Conservation (phyloP, 2,888 invertebrate species). For the Andrena marginata region DNA sequence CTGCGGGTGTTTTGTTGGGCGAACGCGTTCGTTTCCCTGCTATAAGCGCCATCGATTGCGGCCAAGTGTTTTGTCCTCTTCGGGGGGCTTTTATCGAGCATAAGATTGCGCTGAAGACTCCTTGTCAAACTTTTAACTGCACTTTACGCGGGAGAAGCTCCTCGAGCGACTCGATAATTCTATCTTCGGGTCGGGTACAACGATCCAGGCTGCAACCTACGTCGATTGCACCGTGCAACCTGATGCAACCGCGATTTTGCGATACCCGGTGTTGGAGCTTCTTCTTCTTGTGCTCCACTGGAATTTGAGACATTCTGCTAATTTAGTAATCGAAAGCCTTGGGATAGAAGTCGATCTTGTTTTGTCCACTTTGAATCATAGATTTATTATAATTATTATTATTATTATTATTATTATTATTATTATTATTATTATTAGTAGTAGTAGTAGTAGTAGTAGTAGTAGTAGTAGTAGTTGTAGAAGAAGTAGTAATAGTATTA, state of each 20-base stretch:
- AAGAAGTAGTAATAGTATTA: no score
- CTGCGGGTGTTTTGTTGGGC: no score
- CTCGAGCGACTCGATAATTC: conserved; percentile 25
- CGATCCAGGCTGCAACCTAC: not conserved
- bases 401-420: no score
- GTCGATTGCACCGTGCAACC: not conserved
- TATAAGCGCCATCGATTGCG: not conserved
- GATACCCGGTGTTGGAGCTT: not conserved
- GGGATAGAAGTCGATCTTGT: no score
- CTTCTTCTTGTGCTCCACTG: not conserved
- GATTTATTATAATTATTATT: no score
- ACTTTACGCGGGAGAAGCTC: conserved; percentile 11
- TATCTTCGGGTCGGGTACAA: conserved; percentile 15
- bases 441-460: no score
- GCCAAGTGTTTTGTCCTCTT: conserved; percentile 7
- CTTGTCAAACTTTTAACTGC: conserved; percentile 13
- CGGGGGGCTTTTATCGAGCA: not conserved
- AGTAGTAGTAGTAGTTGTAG: no score
- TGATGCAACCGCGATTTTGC: not conserved
- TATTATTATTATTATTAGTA: no score
- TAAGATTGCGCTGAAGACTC: conserved; percentile 10
- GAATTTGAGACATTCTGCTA: no score
- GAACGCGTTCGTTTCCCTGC: no score
- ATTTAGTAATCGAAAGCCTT: no score
- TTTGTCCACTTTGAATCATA: no score